Base-by-base conservation (phyloP, 2,888 invertebrate species). In the Erebia aethiops region DNA sequence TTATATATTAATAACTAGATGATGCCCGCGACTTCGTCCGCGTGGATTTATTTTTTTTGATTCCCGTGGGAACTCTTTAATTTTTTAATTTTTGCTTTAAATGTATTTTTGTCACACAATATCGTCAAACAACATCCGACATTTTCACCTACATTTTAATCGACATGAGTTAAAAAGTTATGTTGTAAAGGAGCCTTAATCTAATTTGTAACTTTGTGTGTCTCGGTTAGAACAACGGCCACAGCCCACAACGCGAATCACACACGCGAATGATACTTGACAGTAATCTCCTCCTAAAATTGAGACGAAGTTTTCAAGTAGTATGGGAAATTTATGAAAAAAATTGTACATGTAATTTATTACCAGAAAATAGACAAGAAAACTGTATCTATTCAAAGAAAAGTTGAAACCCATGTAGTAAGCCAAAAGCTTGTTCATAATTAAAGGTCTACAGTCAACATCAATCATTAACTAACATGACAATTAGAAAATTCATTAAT, bases 401-500 rank as follows among this genome's bases (percentile, higher is more conserved):
- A 51, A 51, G n/a, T 13, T 51, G 51, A 46, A 46, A 46, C 46
- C 46, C 46, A n/a, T n/a, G n/a, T n/a, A n/a, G n/a, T 16, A 52
- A 16, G 16, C 52, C 9, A n/a, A 52, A 16, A 16, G 9, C 9
- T 52, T 52, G 9, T 16, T 16, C 52, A 52, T 52, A 52, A 52
- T 52, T 16, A 16, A 52, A 52, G n/a, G 9, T 7, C 18, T 18
- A 16, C 54, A 54, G 9, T 7, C 18, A 54, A 16, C 54, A 54
- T 54, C 18, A 54, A 54, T 54, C 54, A 54, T 18, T 18, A 54
- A 54, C 54, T 57, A 57, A 56, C 13, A 57, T 56, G 26, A 57
- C 56, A 62, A 56, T 56, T 52, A 16, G 41, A 54, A 65, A 73
- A 65, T 62, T 66, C 51, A 57, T 71, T 71, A 63, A 67, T 63